Base-by-base conservation (phyloP, 2,113 vertebrate genomes). In the Amphilophus citrinellus region DNA sequence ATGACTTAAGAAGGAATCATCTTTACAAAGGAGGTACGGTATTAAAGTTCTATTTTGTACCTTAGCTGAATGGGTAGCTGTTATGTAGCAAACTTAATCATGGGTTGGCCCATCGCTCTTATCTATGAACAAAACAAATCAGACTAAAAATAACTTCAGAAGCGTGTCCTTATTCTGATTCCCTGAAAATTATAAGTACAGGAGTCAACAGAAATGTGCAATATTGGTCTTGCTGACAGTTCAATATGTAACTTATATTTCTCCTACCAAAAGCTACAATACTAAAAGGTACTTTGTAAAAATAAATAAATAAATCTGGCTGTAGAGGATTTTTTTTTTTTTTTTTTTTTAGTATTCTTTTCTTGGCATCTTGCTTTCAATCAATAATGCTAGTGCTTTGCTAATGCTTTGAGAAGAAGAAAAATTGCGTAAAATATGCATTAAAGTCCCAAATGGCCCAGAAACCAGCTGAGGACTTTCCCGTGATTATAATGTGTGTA, bases 121-220 rank as follows among this genome's bases (percentile, higher is more conserved):
- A 50, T 50, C 66, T 71, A 71, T 50, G 50, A 53, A 71, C 63
- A 14, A 63, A 63, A 63, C 63, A 71, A 73, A 73, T 73, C 18
- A 32, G 24, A 73, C 18, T 71, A 71, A 71, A 71, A 71, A 53
- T 71, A 71, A 71, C 50, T 44, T 71, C 22, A 71, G 42, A 47
- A 71, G 47, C 22, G 13, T 73, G 44, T 53, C 15, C 44, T 73
- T 11, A 30, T 53, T 50, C 30, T 24, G 44, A 30, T 71, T 71
- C 27, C 30, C 10, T 50, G 10, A 44, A 71, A 71, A 47, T 32
- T 27, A 17, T 44, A 53, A 71, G 44, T 71, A 50, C 24, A 11
- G 42, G 5, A 71, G 6, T 71, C 44, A 71, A 47, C 13, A 47
- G 42, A 71, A 53, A 50, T 30, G 1, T 32, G 24, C 50, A 42